Evolutionary conservation across 1,140 invertebrate species (phyloP).

Genomic region (Drosophila funebris): DNA sequence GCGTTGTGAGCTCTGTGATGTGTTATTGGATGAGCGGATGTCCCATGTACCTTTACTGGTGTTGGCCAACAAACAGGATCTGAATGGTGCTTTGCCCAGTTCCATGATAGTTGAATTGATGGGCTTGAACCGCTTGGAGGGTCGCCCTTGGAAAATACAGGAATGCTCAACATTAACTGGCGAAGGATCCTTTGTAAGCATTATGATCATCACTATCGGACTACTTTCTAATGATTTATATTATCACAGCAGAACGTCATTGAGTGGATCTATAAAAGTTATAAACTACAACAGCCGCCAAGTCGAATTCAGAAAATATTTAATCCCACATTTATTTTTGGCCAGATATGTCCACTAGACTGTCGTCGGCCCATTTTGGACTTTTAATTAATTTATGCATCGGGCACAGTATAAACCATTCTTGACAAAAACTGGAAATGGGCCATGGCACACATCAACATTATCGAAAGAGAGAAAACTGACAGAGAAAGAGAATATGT

Average conservation of each 20-base stretch:
- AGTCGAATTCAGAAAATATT: slow-evolving; percentile 3
- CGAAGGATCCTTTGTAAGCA: slow-evolving; percentile 47
- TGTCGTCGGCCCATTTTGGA: neutral
- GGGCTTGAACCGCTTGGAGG: slow-evolving; percentile 46
- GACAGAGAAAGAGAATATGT: slow-evolving; percentile 24
- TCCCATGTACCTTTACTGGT: slow-evolving; percentile 87
- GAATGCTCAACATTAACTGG: slow-evolving; percentile 47
- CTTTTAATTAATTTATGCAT: slow-evolving; percentile 66
- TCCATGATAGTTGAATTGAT: slow-evolving; percentile 42
- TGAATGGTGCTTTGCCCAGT: slow-evolving; percentile 26
- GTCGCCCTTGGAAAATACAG: slow-evolving; percentile 42
- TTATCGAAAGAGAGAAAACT: slow-evolving; percentile 2
- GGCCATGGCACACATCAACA: slow-evolving; percentile 28
- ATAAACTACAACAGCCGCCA: neutral
- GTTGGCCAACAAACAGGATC: slow-evolving; percentile 61
- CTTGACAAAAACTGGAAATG: slow-evolving; percentile 42
- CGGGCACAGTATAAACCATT: slow-evolving; percentile 51
- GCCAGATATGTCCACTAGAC: slow-evolving; percentile 10
- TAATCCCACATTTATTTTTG: neutral
- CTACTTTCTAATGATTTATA: no score
- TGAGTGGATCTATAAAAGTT: slow-evolving; percentile 35
- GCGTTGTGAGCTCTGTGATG: slow-evolving; percentile 94
- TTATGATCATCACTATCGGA: neutral
- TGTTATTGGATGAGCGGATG: slow-evolving; percentile 96
- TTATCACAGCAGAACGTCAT: slow-evolving; percentile 13